Evolutionary conservation across 2,888 invertebrate genomes (phyloP), one percentile per base, ranked within the genome.

Genomic region (Nemurella pictetii): DNA sequence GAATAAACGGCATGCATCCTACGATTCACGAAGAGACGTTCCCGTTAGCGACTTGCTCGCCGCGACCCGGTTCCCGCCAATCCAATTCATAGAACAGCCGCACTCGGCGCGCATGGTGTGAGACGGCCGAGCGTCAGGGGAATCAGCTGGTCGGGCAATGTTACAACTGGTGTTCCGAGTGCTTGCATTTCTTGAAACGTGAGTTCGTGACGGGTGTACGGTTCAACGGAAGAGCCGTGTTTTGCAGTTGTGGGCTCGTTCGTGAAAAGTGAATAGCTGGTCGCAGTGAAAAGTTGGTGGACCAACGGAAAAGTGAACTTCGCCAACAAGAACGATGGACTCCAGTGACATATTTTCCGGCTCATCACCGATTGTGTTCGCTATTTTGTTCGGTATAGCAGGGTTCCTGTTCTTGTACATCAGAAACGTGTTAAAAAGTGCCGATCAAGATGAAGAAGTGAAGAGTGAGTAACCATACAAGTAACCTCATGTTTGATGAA

Each of bases 381-480:
- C 87, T 75, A 30, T 87, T 27, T 86, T 87, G 36, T 86, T 87
- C 29, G 87, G 87, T 73, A 86, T 85, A 12, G 86, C 87, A 72
- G 86, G 85, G 26, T 82, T 87, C 28, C 80, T 86, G 36, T 84
- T 86, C 78, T 81, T 86, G 72, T 87, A 87, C 84, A 86, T 87
- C 80, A 85, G 86, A 73, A 87, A 85, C 81, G 82, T 86, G 74
- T 85, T 87, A 74, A 86, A 85, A 75, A 84, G 85, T 72, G 85
- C 85, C 72, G 85, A 84, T 78, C 85, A 81, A 80, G 85, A 86
- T 74, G 86, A 86, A 32, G 84, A 86, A 81, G 82, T 35, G 27
- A 86, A 87, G 87, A 85, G 87, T 87, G 87, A 87, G 84, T 84
- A 84, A 36, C 55, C 55, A 7, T n/a, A 26, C 75, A 75, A 20